Base-by-base conservation (phyloP, 2,888 invertebrate genomes). In the Drosophila dives region DNA sequence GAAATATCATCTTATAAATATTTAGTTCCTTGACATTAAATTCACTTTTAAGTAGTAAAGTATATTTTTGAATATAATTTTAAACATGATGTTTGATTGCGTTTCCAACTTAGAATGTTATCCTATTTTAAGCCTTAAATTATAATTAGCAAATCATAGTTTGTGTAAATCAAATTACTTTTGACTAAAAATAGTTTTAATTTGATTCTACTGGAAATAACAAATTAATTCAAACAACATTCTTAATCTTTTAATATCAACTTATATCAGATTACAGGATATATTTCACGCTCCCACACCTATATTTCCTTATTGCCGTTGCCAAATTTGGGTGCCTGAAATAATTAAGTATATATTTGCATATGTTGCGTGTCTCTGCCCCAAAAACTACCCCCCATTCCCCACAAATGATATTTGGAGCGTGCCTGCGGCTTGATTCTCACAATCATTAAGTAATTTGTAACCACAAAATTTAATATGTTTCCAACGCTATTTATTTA, bases 401-500 rank as follows among this genome's bases (percentile, higher is more conserved):
- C 5, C 2, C 5, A 26, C 26, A 38, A 17, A 29, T 29, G 20
- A 20, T 68, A 63, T 58, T 61, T 54, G 64, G 45, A 61, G 61
- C 61, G 63, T 75, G 75, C 53, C 58, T 80, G 70, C 58, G 80
- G 80, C 50, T 80, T 62, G 49, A 73, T 73, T 53, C 76, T 53
- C 76, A 64, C 73, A 71, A 85, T 85, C 85, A 85, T 85, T 85
- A 86, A 84, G 84, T 86, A 86, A 84, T 84, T 84, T 86, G 84
- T 80, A 77, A 61, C 87, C 87, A 81, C 85, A 85, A 85, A 84
- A 87, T 85, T 77, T 87, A 85, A 85, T 85, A 85, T 87, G 76
- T 78, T 84, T 86, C 66, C 73, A 50, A 63, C 59, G 71, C 78
- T 73, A 87, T 85, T 85, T 85, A 78, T 84, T 78, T 86, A 82